These are phyloP conservation scores for Ameiurus melas DNA, from an alignment of 2,113 vertebrate species.

Conservation along the genomic window DNA sequence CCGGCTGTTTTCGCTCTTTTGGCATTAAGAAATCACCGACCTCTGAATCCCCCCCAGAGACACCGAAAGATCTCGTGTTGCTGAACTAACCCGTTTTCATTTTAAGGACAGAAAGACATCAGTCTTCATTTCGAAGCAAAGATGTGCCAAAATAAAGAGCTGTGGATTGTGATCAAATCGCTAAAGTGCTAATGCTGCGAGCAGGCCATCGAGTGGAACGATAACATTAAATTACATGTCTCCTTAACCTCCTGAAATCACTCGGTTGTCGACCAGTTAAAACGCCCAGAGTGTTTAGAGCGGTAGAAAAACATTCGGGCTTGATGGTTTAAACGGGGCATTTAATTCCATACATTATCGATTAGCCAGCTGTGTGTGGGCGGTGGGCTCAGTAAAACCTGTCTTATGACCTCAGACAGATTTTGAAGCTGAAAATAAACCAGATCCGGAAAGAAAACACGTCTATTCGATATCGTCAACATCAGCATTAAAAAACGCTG, in stretches of 20 bases:
- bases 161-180: neutral
- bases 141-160: neutral
- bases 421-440: neutral
- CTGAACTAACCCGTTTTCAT: neutral
- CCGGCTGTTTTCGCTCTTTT: neutral
- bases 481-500: neutral
- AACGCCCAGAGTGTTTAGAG: constrained; percentile 13
- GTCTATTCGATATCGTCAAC: neutral
- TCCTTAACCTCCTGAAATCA: constrained; percentile 14
- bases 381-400: neutral
- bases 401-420: neutral
- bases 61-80: neutral
- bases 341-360: neutral
- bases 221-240: constrained; percentile 13
- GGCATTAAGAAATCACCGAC: neutral
- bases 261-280: neutral
- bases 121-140: neutral
- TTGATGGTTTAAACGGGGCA: neutral
- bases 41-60: no score
- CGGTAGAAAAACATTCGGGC: neutral
- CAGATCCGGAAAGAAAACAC: neutral
- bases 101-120: neutral
- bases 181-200: neutral
- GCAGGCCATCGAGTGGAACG: neutral
- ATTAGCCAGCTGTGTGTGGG: constrained; percentile 3